Evolutionary conservation across 2,888 invertebrate genomes (phyloP).

Genomic region (Sesamia inferens): DNA sequence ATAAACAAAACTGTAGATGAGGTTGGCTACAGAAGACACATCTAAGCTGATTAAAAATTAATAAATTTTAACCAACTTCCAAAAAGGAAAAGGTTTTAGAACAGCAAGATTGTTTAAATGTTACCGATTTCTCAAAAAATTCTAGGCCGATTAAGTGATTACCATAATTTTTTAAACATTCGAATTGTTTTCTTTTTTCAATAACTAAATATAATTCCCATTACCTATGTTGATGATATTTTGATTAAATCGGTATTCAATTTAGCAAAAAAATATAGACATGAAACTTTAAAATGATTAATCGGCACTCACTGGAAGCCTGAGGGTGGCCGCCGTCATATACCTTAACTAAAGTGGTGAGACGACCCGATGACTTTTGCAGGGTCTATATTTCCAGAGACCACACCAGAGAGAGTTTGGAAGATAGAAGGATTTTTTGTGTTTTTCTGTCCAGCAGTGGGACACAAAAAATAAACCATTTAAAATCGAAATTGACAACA

Average conservation of each 20-base stretch:
- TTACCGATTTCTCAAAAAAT: background rate
- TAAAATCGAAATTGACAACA: background rate
- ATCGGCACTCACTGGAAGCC: no score
- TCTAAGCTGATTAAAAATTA: background rate
- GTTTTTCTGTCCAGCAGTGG: no score
- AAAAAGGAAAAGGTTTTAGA: background rate
- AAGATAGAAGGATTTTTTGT: no score
- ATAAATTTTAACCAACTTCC: slow-evolving; percentile 39
- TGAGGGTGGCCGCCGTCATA: no score
- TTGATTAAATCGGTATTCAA: background rate
- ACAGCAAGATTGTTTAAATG: background rate
- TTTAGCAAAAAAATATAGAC: background rate
- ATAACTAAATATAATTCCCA: background rate
- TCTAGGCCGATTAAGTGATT: background rate
- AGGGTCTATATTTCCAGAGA: no score
- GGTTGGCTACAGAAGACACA: background rate
- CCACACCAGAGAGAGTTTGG: no score
- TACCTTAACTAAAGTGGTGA: no score
- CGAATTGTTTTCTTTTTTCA: background rate
- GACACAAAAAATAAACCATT: background rate
- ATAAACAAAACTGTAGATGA: background rate
- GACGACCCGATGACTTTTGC: no score
- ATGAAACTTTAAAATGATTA: no score
- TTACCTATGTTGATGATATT: background rate
- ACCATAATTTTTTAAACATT: background rate